phyloP scores from a whole-genome alignment of 2,888 invertebrate genomes.

The Phorcus lineatus region DNA sequence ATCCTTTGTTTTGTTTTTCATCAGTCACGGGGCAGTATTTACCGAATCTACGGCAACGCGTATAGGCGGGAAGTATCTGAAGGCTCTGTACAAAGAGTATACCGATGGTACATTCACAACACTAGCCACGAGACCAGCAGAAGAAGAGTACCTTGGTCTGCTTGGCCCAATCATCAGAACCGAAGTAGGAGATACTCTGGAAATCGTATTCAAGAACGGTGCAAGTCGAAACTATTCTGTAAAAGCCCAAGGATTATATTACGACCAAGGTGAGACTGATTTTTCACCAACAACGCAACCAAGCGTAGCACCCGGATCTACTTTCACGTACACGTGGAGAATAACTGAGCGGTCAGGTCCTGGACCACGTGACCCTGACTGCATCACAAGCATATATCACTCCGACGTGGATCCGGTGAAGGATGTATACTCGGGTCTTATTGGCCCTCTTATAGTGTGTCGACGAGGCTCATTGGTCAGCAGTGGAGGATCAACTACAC shows the following conservation, averaged over 20 bases:
- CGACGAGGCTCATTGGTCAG: conserved; percentile 44
- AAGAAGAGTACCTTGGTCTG: conserved; percentile 48
- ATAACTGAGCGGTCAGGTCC: conserved; percentile 60
- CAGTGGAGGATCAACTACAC: conserved; percentile 27
- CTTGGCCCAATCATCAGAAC: conserved; percentile 57
- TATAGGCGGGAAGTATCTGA: conserved; percentile 52
- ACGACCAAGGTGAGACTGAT: conserved; percentile 51
- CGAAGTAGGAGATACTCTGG: conserved; percentile 55
- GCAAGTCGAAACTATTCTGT: background rate
- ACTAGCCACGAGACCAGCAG: conserved; percentile 29
- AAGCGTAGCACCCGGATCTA: background rate
- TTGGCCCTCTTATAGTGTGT: conserved; percentile 60
- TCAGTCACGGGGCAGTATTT: background rate
- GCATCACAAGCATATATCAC: conserved; percentile 57
- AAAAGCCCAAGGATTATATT: conserved; percentile 41
- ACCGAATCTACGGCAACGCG: background rate
- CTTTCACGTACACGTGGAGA: conserved; percentile 49
- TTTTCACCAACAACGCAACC: conserved; percentile 36
- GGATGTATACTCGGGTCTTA: conserved; percentile 57
- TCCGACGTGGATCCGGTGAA: conserved; percentile 53
- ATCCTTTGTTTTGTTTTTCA: background rate
- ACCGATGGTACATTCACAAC: conserved; percentile 45
- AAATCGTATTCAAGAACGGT: conserved; percentile 48
- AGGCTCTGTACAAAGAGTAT: conserved; percentile 50
- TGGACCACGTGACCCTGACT: conserved; percentile 57